Evolutionary conservation across 2,113 vertebrate species (phyloP).

Genomic region (Trinectes maculatus): DNA sequence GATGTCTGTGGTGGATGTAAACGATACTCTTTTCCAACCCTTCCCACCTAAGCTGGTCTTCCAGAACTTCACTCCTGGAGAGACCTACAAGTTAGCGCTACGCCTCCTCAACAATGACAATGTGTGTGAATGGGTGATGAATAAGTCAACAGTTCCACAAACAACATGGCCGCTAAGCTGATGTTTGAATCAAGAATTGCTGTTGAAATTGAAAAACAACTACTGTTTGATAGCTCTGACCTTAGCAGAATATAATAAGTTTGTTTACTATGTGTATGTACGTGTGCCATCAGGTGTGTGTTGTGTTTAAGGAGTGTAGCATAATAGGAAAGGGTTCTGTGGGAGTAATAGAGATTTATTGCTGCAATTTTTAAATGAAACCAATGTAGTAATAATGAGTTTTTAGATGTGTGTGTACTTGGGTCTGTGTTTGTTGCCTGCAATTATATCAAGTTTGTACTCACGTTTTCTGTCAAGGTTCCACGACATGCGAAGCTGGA

Average conservation of each 20-base stretch:
- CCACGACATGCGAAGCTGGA: constrained; percentile 81
- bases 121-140: constrained; percentile 67
- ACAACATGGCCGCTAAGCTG: neutral
- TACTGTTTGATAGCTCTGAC: too few species aligned
- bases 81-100: constrained; percentile 84
- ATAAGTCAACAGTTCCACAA: neutral
- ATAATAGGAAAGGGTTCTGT: constrained; percentile 24
- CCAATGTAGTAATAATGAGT: constrained; percentile 26
- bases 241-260: neutral
- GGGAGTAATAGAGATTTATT: constrained; percentile 24
- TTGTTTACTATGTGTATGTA: too few species aligned
- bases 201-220: neutral
- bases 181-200: neutral
- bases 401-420: neutral
- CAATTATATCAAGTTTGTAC: constrained; percentile 12
- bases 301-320: constrained; percentile 10
- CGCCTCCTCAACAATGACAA: constrained; percentile 86
- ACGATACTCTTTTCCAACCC: constrained; percentile 86
- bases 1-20: constrained; percentile 79
- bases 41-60: constrained; percentile 89
- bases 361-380: constrained; percentile 20
- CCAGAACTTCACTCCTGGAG: constrained; percentile 82
- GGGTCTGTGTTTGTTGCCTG: constrained; percentile 3
- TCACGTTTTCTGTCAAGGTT: constrained; percentile 71
- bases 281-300: neutral